Percentiles rank a stretch among this genome's conserved stretches.
phyloP scores from a whole-genome alignment of 2,797 vertebrate genomes.

The Sebastes hopkinsi region DNA sequence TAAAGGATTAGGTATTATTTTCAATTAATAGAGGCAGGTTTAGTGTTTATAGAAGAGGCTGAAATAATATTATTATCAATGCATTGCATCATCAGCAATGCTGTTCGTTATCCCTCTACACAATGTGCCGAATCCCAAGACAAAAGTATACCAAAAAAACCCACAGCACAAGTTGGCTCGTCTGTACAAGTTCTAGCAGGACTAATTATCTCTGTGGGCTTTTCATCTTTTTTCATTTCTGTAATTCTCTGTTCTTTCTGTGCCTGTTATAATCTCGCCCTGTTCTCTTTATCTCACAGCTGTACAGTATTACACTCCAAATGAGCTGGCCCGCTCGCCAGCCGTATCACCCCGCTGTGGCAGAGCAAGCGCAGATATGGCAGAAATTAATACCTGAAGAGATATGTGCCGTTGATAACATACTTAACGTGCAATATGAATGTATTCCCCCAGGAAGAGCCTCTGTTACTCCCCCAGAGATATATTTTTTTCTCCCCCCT shows the following conservation, averaged over 20 bases:
- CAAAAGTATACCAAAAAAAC: slow-evolving; percentile 2
- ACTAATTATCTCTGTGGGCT: slow-evolving; percentile 74
- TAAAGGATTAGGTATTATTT: neutral
- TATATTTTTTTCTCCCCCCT: neutral
- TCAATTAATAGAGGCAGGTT: neutral
- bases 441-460: slow-evolving; percentile 47
- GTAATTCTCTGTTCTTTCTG: slow-evolving; percentile 59
- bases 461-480: slow-evolving; percentile 50
- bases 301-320: slow-evolving; percentile 69
- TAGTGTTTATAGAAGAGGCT: neutral
- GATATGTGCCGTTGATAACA: slow-evolving; percentile 62
- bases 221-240: slow-evolving; percentile 74
- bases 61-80: slow-evolving; percentile 10
- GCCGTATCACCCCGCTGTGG: slow-evolving; percentile 50
- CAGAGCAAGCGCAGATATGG: slow-evolving; percentile 51
- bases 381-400: slow-evolving; percentile 75
- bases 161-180: slow-evolving; percentile 28
- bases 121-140: slow-evolving; percentile 46
- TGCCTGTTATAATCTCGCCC: slow-evolving; percentile 58
- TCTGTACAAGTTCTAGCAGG: slow-evolving; percentile 49
- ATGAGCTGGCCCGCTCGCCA: slow-evolving; percentile 56
- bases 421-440: slow-evolving; percentile 49
- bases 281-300: slow-evolving; percentile 69
- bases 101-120: slow-evolving; percentile 11
- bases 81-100: slow-evolving; percentile 43